Evolutionary conservation across 2,888 invertebrate species (phyloP), one percentile per base, ranked within the genome.

Genomic region (Entomobrya multifasciata): DNA sequence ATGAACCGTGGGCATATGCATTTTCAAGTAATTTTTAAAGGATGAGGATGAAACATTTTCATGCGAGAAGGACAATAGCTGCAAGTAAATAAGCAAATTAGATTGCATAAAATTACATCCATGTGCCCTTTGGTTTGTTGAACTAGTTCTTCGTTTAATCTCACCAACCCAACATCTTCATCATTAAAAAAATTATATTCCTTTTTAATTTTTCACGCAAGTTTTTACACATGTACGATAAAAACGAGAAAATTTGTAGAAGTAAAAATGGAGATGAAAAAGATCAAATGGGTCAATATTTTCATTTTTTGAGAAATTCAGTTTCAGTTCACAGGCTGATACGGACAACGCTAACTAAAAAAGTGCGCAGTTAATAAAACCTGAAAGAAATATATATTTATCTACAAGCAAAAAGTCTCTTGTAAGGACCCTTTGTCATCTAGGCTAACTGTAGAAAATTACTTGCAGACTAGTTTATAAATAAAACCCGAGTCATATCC

Each of bases 401-500:
- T 30, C 8, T 11, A 22, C 25, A 70, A 25, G 4, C 1, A 6
- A 47, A 15, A 62, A 25, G 62, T 30, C 1, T 11, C 20, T 22
- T 17, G 1, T 11, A 57, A 5, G 3, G 57, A 57, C n/a, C n/a
- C n/a, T n/a, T n/a, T n/a, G n/a, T 22, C 22, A 47, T 13, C 47
- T n/a, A 49, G 44, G 27, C 44, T 67, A 2, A 47, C 17, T 55
- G 55, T 3, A 17, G 55, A n/a, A 20, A 67, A 44, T 67, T 13
- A 41, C 22, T 67, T n/a, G 41, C 36, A 36, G 1, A 10, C 47
- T 11, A 2, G 27, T 25, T 52, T 57, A 25, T 70, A 27, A 57
- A 20, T 81, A 57, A 80, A 67, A 80, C 70, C 60, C 74, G 62
- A 74, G 74, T 74, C 62, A 82, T 62, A 72, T 72, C 62, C 74